Evolutionary conservation across 2,797 vertebrate species (phyloP), one percentile per base, ranked within the genome.

Genomic region (Apodemus agrarius): DNA sequence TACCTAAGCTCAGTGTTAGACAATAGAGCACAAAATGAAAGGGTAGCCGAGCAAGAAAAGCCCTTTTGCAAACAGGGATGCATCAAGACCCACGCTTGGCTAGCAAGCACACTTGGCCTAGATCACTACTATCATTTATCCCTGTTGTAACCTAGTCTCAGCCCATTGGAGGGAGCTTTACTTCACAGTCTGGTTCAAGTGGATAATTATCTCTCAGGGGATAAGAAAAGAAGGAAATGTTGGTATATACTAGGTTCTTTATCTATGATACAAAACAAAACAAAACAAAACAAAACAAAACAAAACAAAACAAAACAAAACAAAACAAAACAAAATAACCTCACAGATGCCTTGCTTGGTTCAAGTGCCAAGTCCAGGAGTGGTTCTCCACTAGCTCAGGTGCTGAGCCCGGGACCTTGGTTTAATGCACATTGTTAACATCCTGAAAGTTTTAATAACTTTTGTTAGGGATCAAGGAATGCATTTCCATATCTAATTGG

Each of bases 381-480:
- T 24, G 3, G 16, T 34, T 75, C 19, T 46, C 37, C 19, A 19
- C 43, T 24, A 7, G 7, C 17, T 88, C 52, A 74, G 40, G 43
- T 12, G 6, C 29, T 2, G 1, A 43, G 54, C 52, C 69, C 79
- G 12, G 49, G 63, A 69, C 8, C 31, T 63, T 90, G 72, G 46
- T 54, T 75, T 65, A 87, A 83, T 16, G 49, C 12, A 76, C 8
- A 0, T 31, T n/a, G 3, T 74, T 0, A 0, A 63, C 46, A 57
- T 88, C 46, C 90, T 89, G 78, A 94, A 86, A 85, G 57, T 91
- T 59, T 85, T 81, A 76, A 57, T 89, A 40, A 67, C 31, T 89
- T 90, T 90, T 88, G 43, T n/a, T 37, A 22, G 0, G 40, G 2
- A 3, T 10, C 1, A 37, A n/a, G 65, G 13, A 8, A 46, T 29